Base-by-base conservation (phyloP, 2,797 vertebrate genomes). In the Epinephelus coioides region DNA sequence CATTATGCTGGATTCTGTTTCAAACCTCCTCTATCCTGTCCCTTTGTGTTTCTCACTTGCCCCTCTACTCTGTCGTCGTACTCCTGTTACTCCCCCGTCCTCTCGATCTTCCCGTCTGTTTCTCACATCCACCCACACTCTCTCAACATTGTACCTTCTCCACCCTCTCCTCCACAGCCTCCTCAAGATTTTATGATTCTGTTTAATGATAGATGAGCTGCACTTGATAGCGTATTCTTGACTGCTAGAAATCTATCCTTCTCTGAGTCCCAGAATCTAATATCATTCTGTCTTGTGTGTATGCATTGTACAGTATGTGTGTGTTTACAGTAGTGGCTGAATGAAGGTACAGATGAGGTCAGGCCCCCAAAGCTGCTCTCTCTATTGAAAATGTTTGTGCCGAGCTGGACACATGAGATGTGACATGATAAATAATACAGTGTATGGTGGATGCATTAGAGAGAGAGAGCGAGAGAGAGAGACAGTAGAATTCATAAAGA, bases 171-270 rank as follows among this genome's bases (percentile, higher is more conserved):
- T 84, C 81, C 81, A 57, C 79, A 82, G 73, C 78, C 82, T 90
- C 79, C 80, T 94, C 86, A 93, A 94, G 81, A 91, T 94, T 95
- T 94, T 69, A 92, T 94, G 89, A 89, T 84, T 80, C 65, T 86
- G 75, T 89, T 95, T 83, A 95, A 95, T 94, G 86, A 93, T 94
- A 91, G 89, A 94, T 94, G 90, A 92, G 89, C 75, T 78, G 51
- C 89, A 86, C 81, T 91, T 86, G 82, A 93, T 93, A 88, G 88
- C 72, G 78, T 68, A 85, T 85, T 86, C 86, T 75, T 79, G 27
- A 81, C 76, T 77, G 80, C 68, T 67, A 68, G 73, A 87, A 84
- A 83, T 84, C 64, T 47, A 66, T 62, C 75, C 78, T 57, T 61
- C 49, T 77, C 66, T 27, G 34, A 81, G 74, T 86, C 78, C 60